Evolutionary conservation across 2,797 vertebrate genomes (phyloP).

Genomic region (Pangasius krempfi): DNA sequence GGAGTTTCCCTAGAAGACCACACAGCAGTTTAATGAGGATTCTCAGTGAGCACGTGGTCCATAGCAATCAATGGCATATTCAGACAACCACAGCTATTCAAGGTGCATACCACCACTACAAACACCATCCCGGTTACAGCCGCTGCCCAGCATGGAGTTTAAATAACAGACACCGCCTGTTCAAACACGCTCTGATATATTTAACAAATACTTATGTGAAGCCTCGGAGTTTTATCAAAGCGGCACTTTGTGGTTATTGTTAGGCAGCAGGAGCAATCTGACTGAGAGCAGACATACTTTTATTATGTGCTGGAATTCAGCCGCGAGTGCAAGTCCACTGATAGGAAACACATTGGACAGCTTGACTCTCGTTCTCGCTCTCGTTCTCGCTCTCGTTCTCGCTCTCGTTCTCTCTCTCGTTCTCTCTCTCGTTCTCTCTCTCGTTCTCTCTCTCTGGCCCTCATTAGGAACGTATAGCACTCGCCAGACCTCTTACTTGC

Average conservation of each 20-base stretch:
- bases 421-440: slow-evolving; percentile 40
- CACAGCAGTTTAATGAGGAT: slow-evolving; percentile 43
- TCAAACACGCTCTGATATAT: slow-evolving; percentile 32
- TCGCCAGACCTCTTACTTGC: slow-evolving; percentile 2
- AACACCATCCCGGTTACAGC: slow-evolving; percentile 1
- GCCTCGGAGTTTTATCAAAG: slow-evolving; percentile 59
- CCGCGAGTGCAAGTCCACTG: slow-evolving; percentile 68
- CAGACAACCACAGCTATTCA: slow-evolving; percentile 3
- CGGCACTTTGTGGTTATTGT: slow-evolving; percentile 52
- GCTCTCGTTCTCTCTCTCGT: slow-evolving; percentile 38
- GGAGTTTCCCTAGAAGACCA: slow-evolving; percentile 50
- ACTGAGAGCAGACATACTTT: slow-evolving; percentile 74
- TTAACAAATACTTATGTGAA: slow-evolving; percentile 48
- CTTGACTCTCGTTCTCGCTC: slow-evolving; percentile 49
- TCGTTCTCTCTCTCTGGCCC: slow-evolving; percentile 20
- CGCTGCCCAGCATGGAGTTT: slow-evolving; percentile 19
- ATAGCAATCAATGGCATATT: background rate
- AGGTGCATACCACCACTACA: slow-evolving; percentile 1
- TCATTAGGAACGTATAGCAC: slow-evolving; percentile 55
- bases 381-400: too few species aligned
- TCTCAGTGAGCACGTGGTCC: slow-evolving; percentile 20
- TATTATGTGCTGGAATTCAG: slow-evolving; percentile 72
- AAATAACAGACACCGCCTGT: slow-evolving; percentile 39
- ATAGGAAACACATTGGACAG: slow-evolving; percentile 74
- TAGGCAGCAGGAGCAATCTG: slow-evolving; percentile 64